phyloP scores from a whole-genome alignment of 2,113 vertebrate species.

The Trematocara marginatum region DNA sequence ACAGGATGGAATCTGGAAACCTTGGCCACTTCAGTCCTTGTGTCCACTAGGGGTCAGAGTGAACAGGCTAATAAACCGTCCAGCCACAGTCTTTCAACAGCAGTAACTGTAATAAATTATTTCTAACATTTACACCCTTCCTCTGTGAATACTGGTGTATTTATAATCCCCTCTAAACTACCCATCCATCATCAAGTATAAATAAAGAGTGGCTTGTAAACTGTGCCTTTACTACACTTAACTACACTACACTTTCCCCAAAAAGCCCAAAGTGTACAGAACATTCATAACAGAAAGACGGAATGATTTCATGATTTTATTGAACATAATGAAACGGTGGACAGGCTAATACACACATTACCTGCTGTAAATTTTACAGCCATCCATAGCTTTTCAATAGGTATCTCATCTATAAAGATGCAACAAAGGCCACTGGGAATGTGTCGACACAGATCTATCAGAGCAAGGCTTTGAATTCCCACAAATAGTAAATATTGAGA shows the following conservation, averaged over 20 bases:
- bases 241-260: neutral
- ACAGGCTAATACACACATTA: neutral
- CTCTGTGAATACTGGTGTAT: neutral
- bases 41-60: conserved; percentile 64
- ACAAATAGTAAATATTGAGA: neutral
- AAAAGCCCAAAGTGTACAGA: neutral
- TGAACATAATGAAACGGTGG: conserved; percentile 38
- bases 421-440: conserved; percentile 44
- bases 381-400: neutral
- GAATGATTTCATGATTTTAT: conserved; percentile 43
- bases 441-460: neutral
- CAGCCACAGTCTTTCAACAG: neutral
- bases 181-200: neutral
- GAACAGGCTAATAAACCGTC: neutral
- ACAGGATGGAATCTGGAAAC: fast-evolving
- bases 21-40: neutral
- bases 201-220: neutral
- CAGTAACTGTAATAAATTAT: neutral
- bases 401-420: conserved; percentile 3
- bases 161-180: neutral
- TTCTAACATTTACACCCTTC: neutral
- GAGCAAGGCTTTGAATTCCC: neutral
- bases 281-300: neutral
- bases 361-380: neutral
- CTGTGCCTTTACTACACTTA: neutral